Percentiles rank a stretch among this genome's conserved stretches.
These are phyloP conservation scores for Halcyon leucocephala DNA, from an alignment of 2,797 vertebrate genomes.

Conservation along the genomic window DNA sequence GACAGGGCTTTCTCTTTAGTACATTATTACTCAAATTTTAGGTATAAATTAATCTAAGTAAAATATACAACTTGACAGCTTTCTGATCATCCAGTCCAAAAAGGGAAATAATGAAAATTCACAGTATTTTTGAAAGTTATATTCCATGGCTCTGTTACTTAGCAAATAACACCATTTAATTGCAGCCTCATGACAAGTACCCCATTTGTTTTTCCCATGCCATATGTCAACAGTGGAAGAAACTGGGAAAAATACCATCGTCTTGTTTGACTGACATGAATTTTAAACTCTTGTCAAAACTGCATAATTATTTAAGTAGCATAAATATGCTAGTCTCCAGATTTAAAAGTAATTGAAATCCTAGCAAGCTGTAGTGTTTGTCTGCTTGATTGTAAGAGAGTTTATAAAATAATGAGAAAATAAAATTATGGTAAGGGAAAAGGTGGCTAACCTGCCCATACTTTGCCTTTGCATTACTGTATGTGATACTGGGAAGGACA, in stretches of 20 bases:
- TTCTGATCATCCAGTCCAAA: constrained; percentile 9
- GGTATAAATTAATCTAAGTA: not conserved
- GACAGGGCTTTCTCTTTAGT: not conserved
- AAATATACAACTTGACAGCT: not conserved
- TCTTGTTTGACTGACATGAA: not conserved
- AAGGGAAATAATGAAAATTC: constrained; percentile 13
- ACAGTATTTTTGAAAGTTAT: constrained; percentile 24
- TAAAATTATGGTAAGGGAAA: not conserved
- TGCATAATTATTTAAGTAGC: not conserved
- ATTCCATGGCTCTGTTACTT: constrained; percentile 7
- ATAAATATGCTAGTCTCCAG: not conserved
- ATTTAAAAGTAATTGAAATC: not conserved
- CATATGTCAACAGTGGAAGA: constrained; percentile 27
- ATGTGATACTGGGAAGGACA: not conserved
- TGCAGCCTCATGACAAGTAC: constrained; percentile 25
- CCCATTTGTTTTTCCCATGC: constrained; percentile 26
- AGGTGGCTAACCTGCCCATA: not conserved
- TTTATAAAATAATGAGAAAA: not conserved
- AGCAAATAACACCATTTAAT: constrained; percentile 18
- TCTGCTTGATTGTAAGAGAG: not conserved
- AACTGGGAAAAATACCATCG: constrained; percentile 7
- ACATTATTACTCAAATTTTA: not conserved
- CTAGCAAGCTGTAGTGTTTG: not conserved
- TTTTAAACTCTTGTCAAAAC: constrained; percentile 42
- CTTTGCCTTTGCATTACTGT: not conserved